Percentiles rank a stretch among this genome's conserved stretches.
Evolutionary conservation across 2,888 invertebrate species (phyloP).

Genomic region (Drosophila stalkeri): DNA sequence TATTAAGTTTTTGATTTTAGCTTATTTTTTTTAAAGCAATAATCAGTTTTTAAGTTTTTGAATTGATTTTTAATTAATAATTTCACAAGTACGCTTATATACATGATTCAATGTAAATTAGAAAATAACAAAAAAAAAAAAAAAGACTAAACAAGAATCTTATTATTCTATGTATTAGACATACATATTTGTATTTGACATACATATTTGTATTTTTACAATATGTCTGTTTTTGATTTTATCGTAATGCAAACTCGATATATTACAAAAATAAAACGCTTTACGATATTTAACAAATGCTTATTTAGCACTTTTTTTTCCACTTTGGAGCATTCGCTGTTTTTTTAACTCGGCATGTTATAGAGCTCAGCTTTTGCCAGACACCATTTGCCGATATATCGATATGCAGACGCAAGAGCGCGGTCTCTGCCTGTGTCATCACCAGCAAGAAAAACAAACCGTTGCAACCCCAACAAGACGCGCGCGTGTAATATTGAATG

Average conservation of each 20-base stretch:
- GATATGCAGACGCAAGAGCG: conserved; percentile 14
- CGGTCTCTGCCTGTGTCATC: background rate
- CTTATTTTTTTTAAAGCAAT: conserved; percentile 57
- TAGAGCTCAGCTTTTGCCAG: conserved; percentile 27
- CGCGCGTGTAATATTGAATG: conserved; percentile 23
- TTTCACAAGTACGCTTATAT: conserved; percentile 81
- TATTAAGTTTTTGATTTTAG: conserved; percentile 57
- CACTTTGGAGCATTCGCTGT: background rate
- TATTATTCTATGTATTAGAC: background rate
- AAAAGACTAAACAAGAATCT: background rate
- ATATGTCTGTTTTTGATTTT: background rate
- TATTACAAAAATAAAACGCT: background rate
- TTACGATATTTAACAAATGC: background rate
- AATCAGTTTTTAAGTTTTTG: conserved; percentile 14
- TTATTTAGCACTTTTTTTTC: conserved; percentile 3
- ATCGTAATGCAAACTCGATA: background rate
- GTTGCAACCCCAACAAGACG: conserved; percentile 27
- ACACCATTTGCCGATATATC: conserved; percentile 7
- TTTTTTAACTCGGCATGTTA: background rate
- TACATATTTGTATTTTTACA: background rate
- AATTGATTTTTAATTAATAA: conserved; percentile 63
- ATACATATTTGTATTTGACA: background rate
- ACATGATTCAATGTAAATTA: conserved; percentile 75
- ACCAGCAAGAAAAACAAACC: conserved; percentile 12
- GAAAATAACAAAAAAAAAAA: conserved; percentile 7